These are phyloP conservation scores for Montifringilla adamsi DNA, from an alignment of 2,113 vertebrate genomes.

Conservation along the genomic window DNA sequence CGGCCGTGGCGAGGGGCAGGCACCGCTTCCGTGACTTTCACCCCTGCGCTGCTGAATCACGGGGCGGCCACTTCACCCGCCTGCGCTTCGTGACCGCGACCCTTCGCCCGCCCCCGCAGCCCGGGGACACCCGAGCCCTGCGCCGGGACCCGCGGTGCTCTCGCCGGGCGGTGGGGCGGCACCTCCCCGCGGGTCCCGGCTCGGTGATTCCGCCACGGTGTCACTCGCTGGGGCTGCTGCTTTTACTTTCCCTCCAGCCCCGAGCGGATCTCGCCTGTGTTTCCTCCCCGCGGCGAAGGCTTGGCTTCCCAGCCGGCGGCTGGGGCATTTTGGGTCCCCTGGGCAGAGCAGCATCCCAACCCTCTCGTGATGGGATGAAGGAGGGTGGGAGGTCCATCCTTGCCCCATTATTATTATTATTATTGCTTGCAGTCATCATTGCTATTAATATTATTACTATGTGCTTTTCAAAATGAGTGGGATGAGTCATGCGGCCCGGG, in stretches of 20 bases:
- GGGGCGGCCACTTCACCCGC: background rate
- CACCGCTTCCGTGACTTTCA: background rate
- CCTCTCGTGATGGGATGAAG: background rate
- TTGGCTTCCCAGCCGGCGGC: background rate
- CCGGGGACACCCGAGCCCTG: background rate
- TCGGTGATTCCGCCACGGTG: background rate
- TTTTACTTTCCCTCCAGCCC: slow-evolving; percentile 6
- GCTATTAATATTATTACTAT: background rate
- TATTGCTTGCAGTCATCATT: background rate
- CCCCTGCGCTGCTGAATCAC: slow-evolving; percentile 28
- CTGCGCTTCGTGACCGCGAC: background rate
- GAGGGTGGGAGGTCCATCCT: background rate
- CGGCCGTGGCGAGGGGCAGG: background rate
- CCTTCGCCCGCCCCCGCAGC: background rate
- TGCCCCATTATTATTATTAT: background rate
- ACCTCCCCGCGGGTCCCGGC: background rate
- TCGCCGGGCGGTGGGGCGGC: background rate
- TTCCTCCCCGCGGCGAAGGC: background rate
- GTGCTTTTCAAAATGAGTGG: background rate
- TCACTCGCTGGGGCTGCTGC: background rate
- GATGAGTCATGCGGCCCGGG: background rate
- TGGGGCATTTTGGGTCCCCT: background rate
- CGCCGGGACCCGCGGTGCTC: background rate
- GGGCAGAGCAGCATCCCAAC: background rate
- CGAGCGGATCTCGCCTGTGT: background rate